A percentile compares a stretch with the other conserved stretches of the same genome.
phyloP scores from a whole-genome alignment of 2,888 invertebrate species.

The Acleris sparsana region DNA sequence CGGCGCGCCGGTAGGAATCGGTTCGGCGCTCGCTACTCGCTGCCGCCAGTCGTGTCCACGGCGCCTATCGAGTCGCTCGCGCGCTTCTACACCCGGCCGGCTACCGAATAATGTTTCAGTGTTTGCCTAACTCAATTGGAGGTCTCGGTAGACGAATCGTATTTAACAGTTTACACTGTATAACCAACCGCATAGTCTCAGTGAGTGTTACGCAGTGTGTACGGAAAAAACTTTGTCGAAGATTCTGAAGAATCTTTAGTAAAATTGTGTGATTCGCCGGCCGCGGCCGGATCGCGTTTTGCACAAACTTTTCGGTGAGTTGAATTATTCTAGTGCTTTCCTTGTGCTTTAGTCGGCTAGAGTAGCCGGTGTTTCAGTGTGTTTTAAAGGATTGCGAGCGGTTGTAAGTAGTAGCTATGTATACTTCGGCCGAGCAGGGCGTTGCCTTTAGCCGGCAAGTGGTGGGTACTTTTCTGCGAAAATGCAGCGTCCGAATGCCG shows the following conservation, averaged over 20 bases:
- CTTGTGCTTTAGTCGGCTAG: slow-evolving; percentile 20
- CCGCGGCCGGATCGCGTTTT: slow-evolving; percentile 77
- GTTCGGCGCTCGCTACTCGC: slow-evolving; percentile 39
- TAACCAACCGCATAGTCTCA: slow-evolving; percentile 81
- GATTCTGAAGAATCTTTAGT: slow-evolving; percentile 84
- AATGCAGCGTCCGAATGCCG: slow-evolving; percentile 34
- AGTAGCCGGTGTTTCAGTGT: slow-evolving; percentile 8
- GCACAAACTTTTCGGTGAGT: slow-evolving; percentile 81
- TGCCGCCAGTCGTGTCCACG: slow-evolving; percentile 74
- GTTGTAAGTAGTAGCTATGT: slow-evolving; percentile 20
- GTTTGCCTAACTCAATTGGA: slow-evolving; percentile 82
- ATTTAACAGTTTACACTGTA: slow-evolving; percentile 80
- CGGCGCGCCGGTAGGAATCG: slow-evolving; percentile 41
- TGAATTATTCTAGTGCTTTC: slow-evolving; percentile 41
- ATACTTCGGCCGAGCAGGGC: slow-evolving; percentile 34
- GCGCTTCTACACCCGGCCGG: slow-evolving; percentile 80
- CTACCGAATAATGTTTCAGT: slow-evolving; percentile 84
- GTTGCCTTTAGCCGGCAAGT: slow-evolving; percentile 36
- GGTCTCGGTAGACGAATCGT: slow-evolving; percentile 82
- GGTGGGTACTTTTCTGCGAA: slow-evolving; percentile 40
- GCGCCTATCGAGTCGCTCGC: slow-evolving; percentile 78
- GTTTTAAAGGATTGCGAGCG: slow-evolving; percentile 9
- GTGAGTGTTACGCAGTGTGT: slow-evolving; percentile 84
- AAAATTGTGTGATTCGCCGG: slow-evolving; percentile 82
- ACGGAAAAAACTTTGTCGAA: slow-evolving; percentile 84